phyloP scores from a whole-genome alignment of 2,113 vertebrate species.

The Chloebia gouldiae region DNA sequence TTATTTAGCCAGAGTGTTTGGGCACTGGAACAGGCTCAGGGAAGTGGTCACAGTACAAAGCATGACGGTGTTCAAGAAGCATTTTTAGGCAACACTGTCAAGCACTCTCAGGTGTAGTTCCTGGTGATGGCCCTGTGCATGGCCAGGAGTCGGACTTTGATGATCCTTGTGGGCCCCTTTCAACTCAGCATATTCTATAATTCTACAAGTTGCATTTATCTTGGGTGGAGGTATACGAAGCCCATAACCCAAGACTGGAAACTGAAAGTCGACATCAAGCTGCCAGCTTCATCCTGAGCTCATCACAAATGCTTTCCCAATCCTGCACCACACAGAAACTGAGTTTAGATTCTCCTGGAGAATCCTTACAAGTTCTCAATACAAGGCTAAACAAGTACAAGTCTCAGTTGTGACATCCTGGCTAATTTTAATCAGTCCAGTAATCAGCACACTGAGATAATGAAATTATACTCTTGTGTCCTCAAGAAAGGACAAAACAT shows the following conservation, averaged over 20 bases:
- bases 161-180: background rate
- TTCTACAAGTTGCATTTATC: background rate
- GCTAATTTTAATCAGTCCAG: background rate
- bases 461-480: background rate
- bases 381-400: background rate
- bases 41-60: background rate
- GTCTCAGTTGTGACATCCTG: rapidly evolving
- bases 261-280: background rate
- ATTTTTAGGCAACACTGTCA: background rate
- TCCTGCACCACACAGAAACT: background rate
- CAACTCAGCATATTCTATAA: background rate
- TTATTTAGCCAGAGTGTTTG: background rate
- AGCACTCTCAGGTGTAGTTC: too few species aligned
- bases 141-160: background rate
- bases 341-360: background rate
- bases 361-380: background rate
- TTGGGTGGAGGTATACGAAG: background rate
- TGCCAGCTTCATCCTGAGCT: background rate
- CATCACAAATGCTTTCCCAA: background rate
- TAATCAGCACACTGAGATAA: background rate
- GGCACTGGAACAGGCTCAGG: background rate
- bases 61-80: background rate
- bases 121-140: background rate
- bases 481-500: background rate
- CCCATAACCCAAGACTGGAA: background rate